phyloP scores from a whole-genome alignment of 1,140 invertebrate genomes.

The roundworm (Caenorhabditis elegans) region WBcel235 BX284606.5:2538501-2539000 shows the following conservation, averaged over 20 bases:
- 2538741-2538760: not conserved
- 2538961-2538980: constrained; percentile 17
- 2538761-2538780: not conserved
- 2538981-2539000: not conserved
- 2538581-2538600: no score
- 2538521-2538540: no score
- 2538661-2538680: not conserved
- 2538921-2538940: constrained; percentile 30
- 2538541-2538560: no score
- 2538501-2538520: no score
- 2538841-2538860: no score
- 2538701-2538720: not conserved
- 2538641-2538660: no score
- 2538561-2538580: no score
- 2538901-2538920: not conserved
- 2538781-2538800: no score
- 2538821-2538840: no score
- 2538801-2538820: no score
- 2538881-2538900: constrained; percentile 26
- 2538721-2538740: not conserved
- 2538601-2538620: no score
- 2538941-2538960: constrained; percentile 16
- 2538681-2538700: not conserved
- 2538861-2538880: not conserved
- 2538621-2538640: no score